Conservation (phyloP, 2,888 invertebrate species). For the Cheilosia scutellata region DNA sequence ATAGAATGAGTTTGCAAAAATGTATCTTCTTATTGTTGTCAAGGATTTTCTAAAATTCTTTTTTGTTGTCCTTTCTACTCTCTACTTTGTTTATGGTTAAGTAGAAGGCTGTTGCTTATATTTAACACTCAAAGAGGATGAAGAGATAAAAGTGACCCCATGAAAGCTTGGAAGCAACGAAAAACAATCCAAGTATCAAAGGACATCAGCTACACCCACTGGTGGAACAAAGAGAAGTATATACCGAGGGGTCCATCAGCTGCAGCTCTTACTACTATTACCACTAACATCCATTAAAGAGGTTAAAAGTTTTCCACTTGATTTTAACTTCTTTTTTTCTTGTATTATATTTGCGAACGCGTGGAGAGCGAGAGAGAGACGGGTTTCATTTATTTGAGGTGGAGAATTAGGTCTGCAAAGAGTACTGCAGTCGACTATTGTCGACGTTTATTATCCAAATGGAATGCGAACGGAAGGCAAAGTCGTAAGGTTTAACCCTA, state of each 20-base stretch:
- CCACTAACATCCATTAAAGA: constrained; percentile 67
- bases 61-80: background rate
- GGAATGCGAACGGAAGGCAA: constrained; percentile 24
- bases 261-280: constrained; percentile 47
- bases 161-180: constrained; percentile 35
- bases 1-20: background rate
- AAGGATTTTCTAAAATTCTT: constrained; percentile 3
- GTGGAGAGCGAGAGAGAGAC: background rate
- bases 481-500: constrained; percentile 35
- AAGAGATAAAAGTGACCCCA: constrained; percentile 51
- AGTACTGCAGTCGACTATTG: constrained; percentile 30
- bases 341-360: background rate
- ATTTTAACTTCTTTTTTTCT: constrained; percentile 44
- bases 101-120: constrained; percentile 56
- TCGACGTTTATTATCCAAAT: constrained; percentile 57
- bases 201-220: constrained; percentile 34
- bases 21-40: constrained; percentile 33
- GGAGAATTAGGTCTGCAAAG: constrained; percentile 7
- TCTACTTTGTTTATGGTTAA: constrained; percentile 60
- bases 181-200: constrained; percentile 52
- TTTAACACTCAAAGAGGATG: constrained; percentile 47
- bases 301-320: constrained; percentile 71
- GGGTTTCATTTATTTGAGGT: constrained; percentile 34
- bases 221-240: constrained; percentile 23
- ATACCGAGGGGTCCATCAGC: constrained; percentile 46